These are phyloP conservation scores for Pyrgus malvae DNA, from an alignment of 2,888 invertebrate species.

Conservation along the genomic window DNA sequence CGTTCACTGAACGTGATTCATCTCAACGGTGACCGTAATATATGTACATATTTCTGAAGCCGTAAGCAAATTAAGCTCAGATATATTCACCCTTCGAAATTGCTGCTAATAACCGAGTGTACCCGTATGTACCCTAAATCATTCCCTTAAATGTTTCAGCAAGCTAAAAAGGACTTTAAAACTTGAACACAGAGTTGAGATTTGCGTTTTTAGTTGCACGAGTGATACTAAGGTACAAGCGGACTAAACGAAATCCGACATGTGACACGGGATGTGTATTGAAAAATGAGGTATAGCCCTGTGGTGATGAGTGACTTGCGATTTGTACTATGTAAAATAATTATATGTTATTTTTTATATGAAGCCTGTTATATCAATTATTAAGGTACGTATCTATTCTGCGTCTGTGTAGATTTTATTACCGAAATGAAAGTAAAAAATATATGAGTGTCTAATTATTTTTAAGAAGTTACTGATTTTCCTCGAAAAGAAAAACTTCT, in stretches of 20 bases:
- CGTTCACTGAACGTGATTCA: slow-evolving; percentile 18
- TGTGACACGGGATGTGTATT: slow-evolving; percentile 39
- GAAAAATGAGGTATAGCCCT: slow-evolving; percentile 37
- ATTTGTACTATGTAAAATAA: not conserved
- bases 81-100: slow-evolving; percentile 77
- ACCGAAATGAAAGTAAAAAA: too few relatives aligned
- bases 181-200: not conserved
- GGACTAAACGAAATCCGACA: slow-evolving; percentile 39
- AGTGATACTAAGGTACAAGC: slow-evolving; percentile 16
- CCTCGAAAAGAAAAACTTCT: too few relatives aligned
- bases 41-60: slow-evolving; percentile 60
- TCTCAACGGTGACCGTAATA: slow-evolving; percentile 14
- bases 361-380: too few relatives aligned
- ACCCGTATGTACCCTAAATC: slow-evolving; percentile 38
- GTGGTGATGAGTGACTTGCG: slow-evolving; percentile 13
- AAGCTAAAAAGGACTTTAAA: not conserved
- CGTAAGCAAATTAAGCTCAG: slow-evolving; percentile 72
- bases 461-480: too few relatives aligned
- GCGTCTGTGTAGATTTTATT: too few relatives aligned
- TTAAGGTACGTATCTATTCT: too few relatives aligned
- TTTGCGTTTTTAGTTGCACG: not conserved
- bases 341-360: too few relatives aligned
- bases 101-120: slow-evolving; percentile 71
- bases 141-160: not conserved
- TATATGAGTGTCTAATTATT: too few relatives aligned